A percentile compares a stretch with the other conserved stretches of the same genome.
Evolutionary conservation across 2,113 vertebrate genomes (phyloP).

Genomic region (Tachysurus fulvidraco): DNA sequence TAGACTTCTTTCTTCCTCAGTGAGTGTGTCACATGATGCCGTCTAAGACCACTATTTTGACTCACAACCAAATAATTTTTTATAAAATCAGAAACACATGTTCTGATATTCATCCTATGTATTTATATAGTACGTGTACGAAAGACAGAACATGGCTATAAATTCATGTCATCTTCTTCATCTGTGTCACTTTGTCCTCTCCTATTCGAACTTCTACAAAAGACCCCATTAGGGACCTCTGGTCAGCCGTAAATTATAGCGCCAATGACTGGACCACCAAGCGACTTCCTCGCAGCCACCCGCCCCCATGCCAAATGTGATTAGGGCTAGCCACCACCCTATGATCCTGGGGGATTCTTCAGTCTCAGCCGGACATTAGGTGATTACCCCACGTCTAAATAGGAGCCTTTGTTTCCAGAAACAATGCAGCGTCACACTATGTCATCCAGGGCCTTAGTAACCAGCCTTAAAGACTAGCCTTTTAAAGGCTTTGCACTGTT

Average conservation of each 20-base stretch:
- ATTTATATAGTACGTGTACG: not conserved
- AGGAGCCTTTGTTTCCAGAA: conserved; percentile 67
- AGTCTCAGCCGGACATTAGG: conserved; percentile 58
- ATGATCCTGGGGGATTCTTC: conserved; percentile 59
- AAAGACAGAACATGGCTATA: conserved; percentile 1
- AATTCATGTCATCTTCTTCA: conserved; percentile 26
- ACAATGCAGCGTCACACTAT: conserved; percentile 71
- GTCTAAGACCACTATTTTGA: not conserved
- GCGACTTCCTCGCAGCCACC: conserved; percentile 58
- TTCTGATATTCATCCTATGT: not conserved
- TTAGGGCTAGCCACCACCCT: conserved; percentile 62
- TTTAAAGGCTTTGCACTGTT: conserved; percentile 54
- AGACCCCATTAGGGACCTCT: conserved; percentile 30
- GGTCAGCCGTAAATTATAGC: conserved; percentile 65
- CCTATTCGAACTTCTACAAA: conserved; percentile 25
- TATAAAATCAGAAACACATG: not conserved
- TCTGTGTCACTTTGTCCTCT: not conserved
- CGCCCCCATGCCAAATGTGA: conserved; percentile 54
- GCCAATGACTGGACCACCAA: conserved; percentile 68
- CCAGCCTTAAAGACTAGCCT: conserved; percentile 65
- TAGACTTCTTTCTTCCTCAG: not conserved
- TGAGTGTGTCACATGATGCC: not conserved
- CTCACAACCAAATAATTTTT: not conserved
- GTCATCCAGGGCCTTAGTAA: conserved; percentile 67
- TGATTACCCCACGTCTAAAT: conserved; percentile 70